Percentiles rank a stretch among this genome's conserved stretches.
phyloP scores from a whole-genome alignment of 1,140 invertebrate species.

The Gryllus bimaculatus region DNA sequence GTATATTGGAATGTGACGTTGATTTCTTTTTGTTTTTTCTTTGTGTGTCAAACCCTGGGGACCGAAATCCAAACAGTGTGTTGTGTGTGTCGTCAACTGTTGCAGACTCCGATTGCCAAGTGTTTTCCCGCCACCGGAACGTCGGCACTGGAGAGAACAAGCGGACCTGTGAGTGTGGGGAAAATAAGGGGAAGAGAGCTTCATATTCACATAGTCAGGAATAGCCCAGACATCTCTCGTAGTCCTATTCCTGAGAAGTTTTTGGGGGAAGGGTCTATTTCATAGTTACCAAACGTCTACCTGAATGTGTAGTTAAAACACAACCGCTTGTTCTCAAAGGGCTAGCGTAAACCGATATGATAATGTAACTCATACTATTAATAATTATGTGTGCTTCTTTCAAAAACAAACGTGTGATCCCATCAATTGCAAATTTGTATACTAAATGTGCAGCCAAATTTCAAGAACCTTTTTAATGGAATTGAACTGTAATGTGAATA shows the following conservation, averaged over 20 bases:
- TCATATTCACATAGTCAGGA: no score
- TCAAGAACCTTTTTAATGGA: constrained; percentile 2
- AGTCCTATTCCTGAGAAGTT: no score
- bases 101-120: background rate
- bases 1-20: background rate
- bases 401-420: background rate
- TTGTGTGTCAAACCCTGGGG: background rate
- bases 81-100: constrained; percentile 3
- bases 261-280: no score
- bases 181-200: background rate
- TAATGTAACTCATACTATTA: background rate
- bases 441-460: constrained; percentile 4
- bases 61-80: background rate
- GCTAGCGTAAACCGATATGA: background rate
- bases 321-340: no score
- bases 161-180: background rate
- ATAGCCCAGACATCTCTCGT: no score
- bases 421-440: background rate
- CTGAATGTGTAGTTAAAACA: no score
- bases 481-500: constrained; percentile 1
- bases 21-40: background rate
- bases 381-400: constrained; percentile 2
- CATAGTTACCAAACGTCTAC: no score
- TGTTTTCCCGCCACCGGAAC: background rate
- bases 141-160: background rate